Evolutionary conservation across 2,113 vertebrate species (phyloP).

Genomic region (Oxyura jamaicensis): DNA sequence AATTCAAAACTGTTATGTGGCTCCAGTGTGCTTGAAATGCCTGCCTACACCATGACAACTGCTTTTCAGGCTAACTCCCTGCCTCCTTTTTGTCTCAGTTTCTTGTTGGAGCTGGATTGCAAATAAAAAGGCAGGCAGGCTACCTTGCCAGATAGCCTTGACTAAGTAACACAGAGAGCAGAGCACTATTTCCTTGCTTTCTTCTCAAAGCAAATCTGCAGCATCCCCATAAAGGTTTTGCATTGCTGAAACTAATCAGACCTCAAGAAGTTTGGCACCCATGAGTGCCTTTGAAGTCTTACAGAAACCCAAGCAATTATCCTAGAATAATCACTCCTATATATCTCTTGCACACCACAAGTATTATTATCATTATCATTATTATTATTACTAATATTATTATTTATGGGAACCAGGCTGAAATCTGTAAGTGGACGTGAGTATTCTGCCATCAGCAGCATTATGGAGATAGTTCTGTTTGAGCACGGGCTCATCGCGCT

Average conservation of each 20-base stretch:
- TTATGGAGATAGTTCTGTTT: background rate
- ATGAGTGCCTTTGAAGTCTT: conserved; percentile 35
- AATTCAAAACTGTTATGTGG: background rate
- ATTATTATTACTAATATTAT: too few species aligned
- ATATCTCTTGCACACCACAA: background rate
- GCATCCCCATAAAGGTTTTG: background rate
- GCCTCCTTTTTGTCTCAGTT: background rate
- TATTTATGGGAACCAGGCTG: background rate
- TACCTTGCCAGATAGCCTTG: conserved; percentile 17
- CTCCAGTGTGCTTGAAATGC: background rate
- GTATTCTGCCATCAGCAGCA: background rate
- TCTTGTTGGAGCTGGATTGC: background rate
- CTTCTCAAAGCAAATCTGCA: background rate
- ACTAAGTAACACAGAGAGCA: conserved; percentile 23
- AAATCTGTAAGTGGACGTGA: background rate
- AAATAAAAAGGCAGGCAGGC: conserved; percentile 24
- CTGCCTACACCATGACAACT: conserved; percentile 40
- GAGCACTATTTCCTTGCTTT: conserved; percentile 6
- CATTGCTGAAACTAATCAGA: conserved; percentile 24
- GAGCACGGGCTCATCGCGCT: accelerated
- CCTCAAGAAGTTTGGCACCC: conserved; percentile 4
- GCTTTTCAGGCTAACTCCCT: conserved; percentile 6
- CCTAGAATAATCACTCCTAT: background rate
- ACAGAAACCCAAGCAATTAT: background rate
- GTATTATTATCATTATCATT: background rate